Evolutionary conservation across 2,797 vertebrate species (phyloP).

Genomic region (Parambassis ranga): DNA sequence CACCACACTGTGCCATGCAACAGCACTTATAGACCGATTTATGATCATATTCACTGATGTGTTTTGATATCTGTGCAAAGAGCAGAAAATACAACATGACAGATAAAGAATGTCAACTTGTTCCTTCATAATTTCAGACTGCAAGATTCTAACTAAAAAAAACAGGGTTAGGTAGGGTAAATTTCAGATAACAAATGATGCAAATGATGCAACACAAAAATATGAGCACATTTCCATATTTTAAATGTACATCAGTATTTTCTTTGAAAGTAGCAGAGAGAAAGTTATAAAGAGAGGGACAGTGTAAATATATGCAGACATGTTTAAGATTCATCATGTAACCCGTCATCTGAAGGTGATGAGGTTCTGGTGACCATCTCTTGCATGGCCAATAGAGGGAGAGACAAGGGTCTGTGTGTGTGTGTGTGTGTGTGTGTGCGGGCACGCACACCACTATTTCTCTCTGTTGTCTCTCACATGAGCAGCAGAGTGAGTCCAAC

Average conservation of each 20-base stretch:
- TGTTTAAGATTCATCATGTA: slow-evolving; percentile 66
- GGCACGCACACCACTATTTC: not conserved
- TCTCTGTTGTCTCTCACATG: slow-evolving; percentile 55
- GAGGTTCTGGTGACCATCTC: slow-evolving; percentile 48
- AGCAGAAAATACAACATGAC: slow-evolving; percentile 66
- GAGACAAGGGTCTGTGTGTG: slow-evolving; percentile 11
- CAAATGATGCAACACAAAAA: slow-evolving; percentile 60
- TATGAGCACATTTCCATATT: slow-evolving; percentile 52
- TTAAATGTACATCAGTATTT: slow-evolving; percentile 54
- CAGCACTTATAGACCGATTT: slow-evolving; percentile 63
- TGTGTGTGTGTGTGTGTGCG: slow-evolving; percentile 4
- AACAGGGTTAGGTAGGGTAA: slow-evolving; percentile 48
- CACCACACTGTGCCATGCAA: slow-evolving; percentile 58
- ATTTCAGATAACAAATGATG: slow-evolving; percentile 62
- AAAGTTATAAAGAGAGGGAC: slow-evolving; percentile 8
- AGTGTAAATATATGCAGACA: slow-evolving; percentile 25
- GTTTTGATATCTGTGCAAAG: slow-evolving; percentile 64
- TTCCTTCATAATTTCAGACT: slow-evolving; percentile 35
- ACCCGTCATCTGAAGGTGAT: slow-evolving; percentile 44
- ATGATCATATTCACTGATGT: slow-evolving; percentile 66
- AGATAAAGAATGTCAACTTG: slow-evolving; percentile 53
- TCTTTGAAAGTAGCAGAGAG: slow-evolving; percentile 31
- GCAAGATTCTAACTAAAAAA: slow-evolving; percentile 35
- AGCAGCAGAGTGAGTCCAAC: slow-evolving; percentile 66
- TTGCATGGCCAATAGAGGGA: slow-evolving; percentile 39